Evolutionary conservation across 2,888 invertebrate genomes (phyloP).

Genomic region (Euzophera pinguis): DNA sequence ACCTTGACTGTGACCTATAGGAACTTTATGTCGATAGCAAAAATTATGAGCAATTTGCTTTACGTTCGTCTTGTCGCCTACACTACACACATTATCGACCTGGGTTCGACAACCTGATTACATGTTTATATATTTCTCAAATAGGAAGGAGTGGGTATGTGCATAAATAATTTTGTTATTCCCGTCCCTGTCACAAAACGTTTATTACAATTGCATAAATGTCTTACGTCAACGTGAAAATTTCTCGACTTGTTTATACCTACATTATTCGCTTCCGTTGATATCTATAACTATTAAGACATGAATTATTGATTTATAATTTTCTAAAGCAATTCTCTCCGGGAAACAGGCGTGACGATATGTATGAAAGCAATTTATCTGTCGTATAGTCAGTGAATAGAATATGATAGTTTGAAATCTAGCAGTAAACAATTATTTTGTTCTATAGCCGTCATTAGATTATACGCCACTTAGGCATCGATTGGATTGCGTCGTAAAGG

Average conservation of each 20-base stretch:
- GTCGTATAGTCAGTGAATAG: too few relatives aligned
- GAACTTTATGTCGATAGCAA: constrained; percentile 7
- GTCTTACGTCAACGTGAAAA: too few relatives aligned
- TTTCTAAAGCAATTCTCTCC: too few relatives aligned
- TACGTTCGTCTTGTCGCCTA: constrained; percentile 7
- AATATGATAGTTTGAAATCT: too few relatives aligned
- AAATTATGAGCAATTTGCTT: constrained; percentile 13
- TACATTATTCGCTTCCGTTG: too few relatives aligned
- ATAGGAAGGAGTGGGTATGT: background rate
- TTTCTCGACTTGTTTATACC: too few relatives aligned
- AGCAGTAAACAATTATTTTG: background rate
- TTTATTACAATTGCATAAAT: background rate
- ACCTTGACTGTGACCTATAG: constrained; percentile 11
- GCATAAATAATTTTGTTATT: background rate
- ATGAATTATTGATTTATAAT: too few relatives aligned
- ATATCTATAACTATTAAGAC: too few relatives aligned
- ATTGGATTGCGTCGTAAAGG: constrained; percentile 44
- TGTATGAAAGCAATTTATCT: too few relatives aligned
- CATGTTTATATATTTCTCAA: constrained; percentile 2
- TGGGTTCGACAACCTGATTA: constrained; percentile 2
- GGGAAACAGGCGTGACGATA: too few relatives aligned
- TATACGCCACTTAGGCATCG: constrained; percentile 29
- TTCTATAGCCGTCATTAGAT: constrained; percentile 20
- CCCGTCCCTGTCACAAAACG: background rate
- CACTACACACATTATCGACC: constrained; percentile 7